Evolutionary conservation across 1,140 invertebrate species (phyloP), one percentile per base, ranked within the genome.

Genomic region (Neodiprion virginianus): DNA sequence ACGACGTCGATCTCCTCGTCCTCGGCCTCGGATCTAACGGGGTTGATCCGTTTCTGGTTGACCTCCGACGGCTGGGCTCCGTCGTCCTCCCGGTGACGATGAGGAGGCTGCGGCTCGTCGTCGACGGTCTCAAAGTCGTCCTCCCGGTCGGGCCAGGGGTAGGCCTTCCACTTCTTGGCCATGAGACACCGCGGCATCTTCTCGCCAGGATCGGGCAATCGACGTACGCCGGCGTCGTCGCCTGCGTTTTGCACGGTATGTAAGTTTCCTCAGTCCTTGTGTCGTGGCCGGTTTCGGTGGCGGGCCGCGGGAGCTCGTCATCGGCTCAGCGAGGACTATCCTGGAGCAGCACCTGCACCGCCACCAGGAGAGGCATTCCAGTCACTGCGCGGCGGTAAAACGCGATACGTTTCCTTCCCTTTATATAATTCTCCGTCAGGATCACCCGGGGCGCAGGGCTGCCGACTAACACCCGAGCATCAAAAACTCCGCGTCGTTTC

Each of bases 131-230:
- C 75, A 14, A 71, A 81, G 72, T 91, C 90, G 77, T 93, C 92
- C 76, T 89, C 89, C 79, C 93, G 90, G 84, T 93, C 92, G 82
- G 92, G 91, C 93, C 94, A 94, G 79, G 94, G 93, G 89, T 94
- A 94, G 80, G 92, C 93, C 91, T 96, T 96, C 94, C 95, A 96
- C 90, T 96, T 96, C 88, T 96, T 96, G 80, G 95, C 95, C 94
- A 96, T 96, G 82, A 95, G 91, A 90, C 94, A 95, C 85, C 94
- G 94, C 88, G 94, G 94, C 94, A 95, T 95, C 84, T 87, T 89
- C 53, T 61, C n/a, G 53, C 53, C 53, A 61, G 53, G 53, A 61
- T 61, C 53, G n/a, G 53, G 53, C 53, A 61, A 69, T 61, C 40
- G 47, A 74, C 61, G 74, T 75, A 75, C 78, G 76, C 70, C 78